Base-by-base conservation (phyloP, 1,140 invertebrate species). In the Eumeta japonica region DNA sequence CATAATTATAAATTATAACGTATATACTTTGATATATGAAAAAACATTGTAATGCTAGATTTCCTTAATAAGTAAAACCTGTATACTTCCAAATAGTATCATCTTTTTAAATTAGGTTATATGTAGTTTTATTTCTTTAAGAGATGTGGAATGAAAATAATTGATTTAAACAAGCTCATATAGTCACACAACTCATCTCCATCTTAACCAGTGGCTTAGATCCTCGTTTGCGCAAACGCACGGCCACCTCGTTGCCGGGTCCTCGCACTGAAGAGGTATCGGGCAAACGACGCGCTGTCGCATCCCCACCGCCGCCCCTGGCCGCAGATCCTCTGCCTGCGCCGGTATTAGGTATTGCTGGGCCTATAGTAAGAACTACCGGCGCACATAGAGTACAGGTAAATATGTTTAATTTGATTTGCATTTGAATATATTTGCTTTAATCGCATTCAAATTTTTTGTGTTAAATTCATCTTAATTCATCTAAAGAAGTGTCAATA, bases 291-390 rank as follows among this genome's bases (percentile, higher is more conserved):
- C 12, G 41, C 16, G 17, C 39, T 13, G 29, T 37, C 7, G 24
- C 39, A 0, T 12, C 32, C 36, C 35, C 13, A 28, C 32, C 35
- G 15, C 29, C 28, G 9, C 39, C 40, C 34, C 36, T 30, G 10
- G 31, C 43, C 3, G 50, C 43, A 32, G 41, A 16, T 20, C 16
- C 46, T 1, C 52, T 64, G 28, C 55, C 60, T 1, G 51, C 52
- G 10, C 70, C 70, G 17, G 52, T 58, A 12, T 46, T 68, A 3
- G 63, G 71, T 16, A 49, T 55, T 4, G 64, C 59, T 16, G 71
- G 67, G 0, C 65, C 65, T 0, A 55, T 75, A 2, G 67, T 72
- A 1, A 37, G 71, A 2, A 58, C 66, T 5, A 66, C 71, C 13
- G 71, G 68, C 4, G 33, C 43, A 28, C 46, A 39, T 18, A 46